Evolutionary conservation across 2,113 vertebrate species (phyloP).

Genomic region (Condylura cristata): DNA sequence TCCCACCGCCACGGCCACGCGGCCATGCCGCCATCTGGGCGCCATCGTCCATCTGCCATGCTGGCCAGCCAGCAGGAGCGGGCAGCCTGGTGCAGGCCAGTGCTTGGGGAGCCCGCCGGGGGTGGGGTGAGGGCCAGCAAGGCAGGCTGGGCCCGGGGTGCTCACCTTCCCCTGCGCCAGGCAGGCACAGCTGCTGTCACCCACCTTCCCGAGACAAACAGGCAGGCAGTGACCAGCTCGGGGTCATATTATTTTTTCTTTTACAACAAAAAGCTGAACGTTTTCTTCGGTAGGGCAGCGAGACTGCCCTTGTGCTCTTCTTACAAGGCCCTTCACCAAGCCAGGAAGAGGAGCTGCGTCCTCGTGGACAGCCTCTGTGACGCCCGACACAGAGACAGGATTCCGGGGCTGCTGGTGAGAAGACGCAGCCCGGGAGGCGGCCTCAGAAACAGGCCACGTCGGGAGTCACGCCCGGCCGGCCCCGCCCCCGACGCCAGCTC

Average conservation of each 20-base stretch:
- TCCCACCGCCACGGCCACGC: background rate
- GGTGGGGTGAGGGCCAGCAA: too few relatives aligned
- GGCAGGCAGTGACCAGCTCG: background rate
- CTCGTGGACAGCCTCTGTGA: background rate
- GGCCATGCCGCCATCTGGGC: slow-evolving; percentile 43
- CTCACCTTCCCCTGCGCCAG: background rate
- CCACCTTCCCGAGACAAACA: background rate
- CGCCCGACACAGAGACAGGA: accelerated
- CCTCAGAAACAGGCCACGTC: background rate
- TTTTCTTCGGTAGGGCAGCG: background rate
- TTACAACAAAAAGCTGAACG: background rate
- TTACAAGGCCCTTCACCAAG: background rate
- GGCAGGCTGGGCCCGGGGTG: background rate
- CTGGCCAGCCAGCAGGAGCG: background rate
- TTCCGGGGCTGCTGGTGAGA: background rate
- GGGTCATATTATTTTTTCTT: background rate
- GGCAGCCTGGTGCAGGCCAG: accelerated
- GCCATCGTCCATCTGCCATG: background rate
- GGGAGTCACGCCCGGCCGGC: background rate
- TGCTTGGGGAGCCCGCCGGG: too few relatives aligned
- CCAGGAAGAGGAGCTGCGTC: background rate
- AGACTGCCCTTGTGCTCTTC: background rate
- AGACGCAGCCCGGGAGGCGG: background rate
- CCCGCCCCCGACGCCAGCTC: background rate
- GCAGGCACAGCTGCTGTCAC: background rate